These are phyloP conservation scores for Leucophora obtusa DNA, from an alignment of 2,888 invertebrate genomes.

Conservation along the genomic window DNA sequence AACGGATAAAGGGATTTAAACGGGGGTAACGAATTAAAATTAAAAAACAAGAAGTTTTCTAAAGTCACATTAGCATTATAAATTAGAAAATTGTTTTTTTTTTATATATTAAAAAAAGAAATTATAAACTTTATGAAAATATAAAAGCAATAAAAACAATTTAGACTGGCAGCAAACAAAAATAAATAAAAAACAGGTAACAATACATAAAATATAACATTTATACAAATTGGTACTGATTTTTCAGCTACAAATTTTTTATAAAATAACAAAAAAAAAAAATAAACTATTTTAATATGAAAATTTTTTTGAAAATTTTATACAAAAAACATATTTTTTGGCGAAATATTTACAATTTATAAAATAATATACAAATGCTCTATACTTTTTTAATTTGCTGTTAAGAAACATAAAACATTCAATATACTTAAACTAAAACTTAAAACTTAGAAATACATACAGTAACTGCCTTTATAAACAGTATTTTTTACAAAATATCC, in stretches of 20 bases:
- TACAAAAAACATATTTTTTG: conserved; percentile 52
- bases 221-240: conserved; percentile 53
- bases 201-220: conserved; percentile 51
- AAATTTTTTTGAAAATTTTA: not conserved
- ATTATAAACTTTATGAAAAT: not conserved
- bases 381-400: conserved; percentile 48
- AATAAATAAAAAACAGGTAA: conserved; percentile 39
- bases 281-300: conserved; percentile 48
- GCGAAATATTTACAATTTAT: conserved; percentile 54
- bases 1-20: conserved; percentile 23
- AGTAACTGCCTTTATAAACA: conserved; percentile 60
- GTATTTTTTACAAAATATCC: conserved; percentile 49
- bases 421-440: conserved; percentile 16
- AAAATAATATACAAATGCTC: conserved; percentile 35
- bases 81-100: conserved; percentile 14
- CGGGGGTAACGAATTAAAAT: conserved; percentile 31
- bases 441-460: conserved; percentile 19
- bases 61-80: conserved; percentile 51
- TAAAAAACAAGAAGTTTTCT: conserved; percentile 32
- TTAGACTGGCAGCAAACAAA: conserved; percentile 64
- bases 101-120: not conserved
- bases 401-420: conserved; percentile 10
- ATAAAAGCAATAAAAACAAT: conserved; percentile 37
- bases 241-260: conserved; percentile 36
- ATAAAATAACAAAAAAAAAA: conserved; percentile 22